A percentile compares a stretch with the other conserved stretches of the same genome.
Conservation (phyloP, 2,113 vertebrate species). For the Pygoscelis antarcticus region DNA sequence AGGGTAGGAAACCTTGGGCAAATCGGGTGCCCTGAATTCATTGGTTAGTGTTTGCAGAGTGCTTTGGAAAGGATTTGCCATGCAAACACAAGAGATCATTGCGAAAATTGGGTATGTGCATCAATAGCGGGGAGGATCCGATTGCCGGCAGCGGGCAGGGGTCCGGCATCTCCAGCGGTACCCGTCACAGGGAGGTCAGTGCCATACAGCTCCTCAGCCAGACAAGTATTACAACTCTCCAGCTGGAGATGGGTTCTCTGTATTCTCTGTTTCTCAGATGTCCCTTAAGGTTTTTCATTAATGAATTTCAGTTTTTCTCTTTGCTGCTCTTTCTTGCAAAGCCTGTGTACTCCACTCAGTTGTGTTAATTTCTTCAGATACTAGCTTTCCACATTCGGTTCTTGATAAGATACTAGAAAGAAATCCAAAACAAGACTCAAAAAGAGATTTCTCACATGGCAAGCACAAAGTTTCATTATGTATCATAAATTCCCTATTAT, state of each 20-base stretch:
- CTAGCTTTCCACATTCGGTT: not conserved
- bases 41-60: not conserved
- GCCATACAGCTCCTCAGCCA: not conserved
- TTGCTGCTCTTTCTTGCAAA: not conserved
- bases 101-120: not conserved
- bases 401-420: not conserved
- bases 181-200: not conserved
- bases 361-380: not conserved
- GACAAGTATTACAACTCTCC: fast-evolving
- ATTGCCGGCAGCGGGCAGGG: not conserved
- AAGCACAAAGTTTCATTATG: not conserved
- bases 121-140: fast-evolving
- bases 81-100: fast-evolving
- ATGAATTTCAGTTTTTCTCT: not conserved
- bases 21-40: not conserved
- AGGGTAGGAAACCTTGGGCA: not conserved
- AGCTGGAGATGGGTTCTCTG: not conserved
- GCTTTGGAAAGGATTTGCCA: not conserved
- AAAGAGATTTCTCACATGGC: not conserved
- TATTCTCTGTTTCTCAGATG: not conserved
- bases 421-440: not conserved
- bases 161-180: not conserved
- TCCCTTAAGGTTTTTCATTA: not conserved
- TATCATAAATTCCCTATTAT: not conserved
- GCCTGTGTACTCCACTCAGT: not conserved